These are phyloP conservation scores for Panthera tigris DNA, from an alignment of 2,113 vertebrate species.

Conservation along the genomic window DNA sequence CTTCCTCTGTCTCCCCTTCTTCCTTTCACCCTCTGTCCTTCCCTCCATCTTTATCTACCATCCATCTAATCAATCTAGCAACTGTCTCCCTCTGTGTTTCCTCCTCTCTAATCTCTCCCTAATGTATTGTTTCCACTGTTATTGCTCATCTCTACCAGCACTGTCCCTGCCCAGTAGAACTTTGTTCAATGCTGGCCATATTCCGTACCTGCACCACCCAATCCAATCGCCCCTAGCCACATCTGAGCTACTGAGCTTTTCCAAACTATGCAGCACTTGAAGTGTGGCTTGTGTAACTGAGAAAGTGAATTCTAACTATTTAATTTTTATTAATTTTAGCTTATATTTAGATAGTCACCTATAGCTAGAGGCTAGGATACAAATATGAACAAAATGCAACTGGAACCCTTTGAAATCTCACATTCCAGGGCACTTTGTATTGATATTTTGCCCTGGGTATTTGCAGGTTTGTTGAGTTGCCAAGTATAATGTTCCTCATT, in stretches of 20 bases:
- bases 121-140: background rate
- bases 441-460: background rate
- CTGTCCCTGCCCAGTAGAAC: background rate
- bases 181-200: background rate
- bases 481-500: background rate
- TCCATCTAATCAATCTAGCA: background rate
- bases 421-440: background rate
- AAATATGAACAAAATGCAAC: background rate
- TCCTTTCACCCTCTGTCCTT: accelerated
- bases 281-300: background rate
- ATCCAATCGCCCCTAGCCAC: no score
- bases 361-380: background rate
- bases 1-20: accelerated
- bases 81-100: background rate
- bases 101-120: background rate
- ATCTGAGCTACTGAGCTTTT: background rate
- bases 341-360: background rate
- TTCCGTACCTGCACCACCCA: background rate
- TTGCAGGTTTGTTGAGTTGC: background rate
- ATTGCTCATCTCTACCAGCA: background rate
- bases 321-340: slow-evolving; percentile 24
- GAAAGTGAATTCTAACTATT: background rate
- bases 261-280: background rate
- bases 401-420: background rate
- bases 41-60: background rate